These are phyloP conservation scores for Meandrina meandrites DNA, from an alignment of 92 coral and sea anemone species.

Conservation along the genomic window DNA sequence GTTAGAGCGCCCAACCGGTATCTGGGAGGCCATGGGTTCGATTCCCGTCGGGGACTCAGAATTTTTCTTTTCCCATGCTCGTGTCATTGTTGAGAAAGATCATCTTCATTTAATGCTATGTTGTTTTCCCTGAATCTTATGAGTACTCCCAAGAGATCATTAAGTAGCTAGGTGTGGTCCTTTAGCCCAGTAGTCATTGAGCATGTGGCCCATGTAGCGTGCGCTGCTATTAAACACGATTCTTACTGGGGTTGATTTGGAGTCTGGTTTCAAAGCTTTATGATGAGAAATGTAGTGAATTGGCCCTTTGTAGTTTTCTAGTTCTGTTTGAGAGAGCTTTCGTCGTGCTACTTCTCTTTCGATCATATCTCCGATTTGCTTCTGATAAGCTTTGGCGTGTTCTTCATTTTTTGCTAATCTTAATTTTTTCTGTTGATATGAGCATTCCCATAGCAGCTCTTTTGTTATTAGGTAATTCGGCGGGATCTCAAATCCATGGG, in stretches of 20 bases:
- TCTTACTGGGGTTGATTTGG: conserved; percentile 61
- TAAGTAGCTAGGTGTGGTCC: conserved; percentile 50
- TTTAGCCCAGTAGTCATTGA: conserved; percentile 49
- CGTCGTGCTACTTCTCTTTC: conserved; percentile 7
- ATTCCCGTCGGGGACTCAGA: too few species aligned
- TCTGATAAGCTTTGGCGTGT: conserved; percentile 42
- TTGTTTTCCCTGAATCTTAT: conserved; percentile 55
- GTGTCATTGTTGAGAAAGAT: too few species aligned
- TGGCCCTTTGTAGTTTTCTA: conserved; percentile 28
- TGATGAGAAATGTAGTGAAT: conserved; percentile 46
- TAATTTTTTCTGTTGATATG: conserved; percentile 41
- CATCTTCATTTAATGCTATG: too few species aligned
- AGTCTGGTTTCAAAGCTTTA: conserved; percentile 38
- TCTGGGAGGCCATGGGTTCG: too few species aligned
- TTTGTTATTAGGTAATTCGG: conserved; percentile 46
- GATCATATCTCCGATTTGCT: background rate
- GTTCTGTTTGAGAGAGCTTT: conserved; percentile 29
- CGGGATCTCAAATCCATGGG: conserved; percentile 55
- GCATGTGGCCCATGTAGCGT: conserved; percentile 29
- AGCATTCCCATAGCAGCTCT: conserved; percentile 42
- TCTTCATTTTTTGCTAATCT: conserved; percentile 12
- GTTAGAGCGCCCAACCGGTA: too few species aligned
- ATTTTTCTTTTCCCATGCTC: too few species aligned
- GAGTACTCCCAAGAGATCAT: conserved; percentile 52
- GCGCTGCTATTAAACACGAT: conserved; percentile 52